These are phyloP conservation scores for Neomorphus geoffroyi DNA, from an alignment of 2,797 vertebrate species.

Conservation along the genomic window DNA sequence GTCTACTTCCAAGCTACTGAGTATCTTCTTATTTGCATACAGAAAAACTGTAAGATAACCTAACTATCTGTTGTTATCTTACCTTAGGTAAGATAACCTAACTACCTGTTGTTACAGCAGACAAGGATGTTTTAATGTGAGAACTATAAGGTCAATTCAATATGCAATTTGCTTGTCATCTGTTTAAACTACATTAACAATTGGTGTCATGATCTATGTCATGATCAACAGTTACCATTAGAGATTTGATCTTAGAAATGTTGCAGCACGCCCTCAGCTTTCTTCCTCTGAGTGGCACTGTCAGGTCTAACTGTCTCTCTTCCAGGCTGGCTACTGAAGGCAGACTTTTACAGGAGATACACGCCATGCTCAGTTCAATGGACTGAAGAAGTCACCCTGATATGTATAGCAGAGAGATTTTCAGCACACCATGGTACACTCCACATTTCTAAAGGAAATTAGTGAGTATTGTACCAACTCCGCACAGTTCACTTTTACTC, in stretches of 20 bases:
- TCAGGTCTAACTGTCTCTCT: neutral
- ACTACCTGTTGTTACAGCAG: fast-evolving
- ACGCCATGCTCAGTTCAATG: fast-evolving
- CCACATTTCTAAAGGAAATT: neutral
- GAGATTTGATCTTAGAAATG: neutral
- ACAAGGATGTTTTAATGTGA: neutral
- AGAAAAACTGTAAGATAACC: neutral
- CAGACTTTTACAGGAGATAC: neutral
- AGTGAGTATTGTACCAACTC: neutral
- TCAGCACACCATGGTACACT: fast-evolving
- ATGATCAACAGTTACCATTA: no score
- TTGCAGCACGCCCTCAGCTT: neutral
- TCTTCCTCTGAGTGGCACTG: neutral
- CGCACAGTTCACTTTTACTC: neutral
- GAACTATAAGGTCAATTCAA: neutral
- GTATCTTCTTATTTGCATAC: neutral
- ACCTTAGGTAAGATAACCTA: neutral
- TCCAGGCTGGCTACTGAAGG: neutral
- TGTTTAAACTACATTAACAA: neutral
- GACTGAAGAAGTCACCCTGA: neutral
- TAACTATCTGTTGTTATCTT: fast-evolving
- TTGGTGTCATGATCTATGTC: neutral
- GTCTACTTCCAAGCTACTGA: neutral
- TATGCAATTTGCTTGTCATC: neutral
- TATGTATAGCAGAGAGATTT: fast-evolving